Base-by-base conservation (phyloP, 2,888 invertebrate species). In the Tholera decimalis region DNA sequence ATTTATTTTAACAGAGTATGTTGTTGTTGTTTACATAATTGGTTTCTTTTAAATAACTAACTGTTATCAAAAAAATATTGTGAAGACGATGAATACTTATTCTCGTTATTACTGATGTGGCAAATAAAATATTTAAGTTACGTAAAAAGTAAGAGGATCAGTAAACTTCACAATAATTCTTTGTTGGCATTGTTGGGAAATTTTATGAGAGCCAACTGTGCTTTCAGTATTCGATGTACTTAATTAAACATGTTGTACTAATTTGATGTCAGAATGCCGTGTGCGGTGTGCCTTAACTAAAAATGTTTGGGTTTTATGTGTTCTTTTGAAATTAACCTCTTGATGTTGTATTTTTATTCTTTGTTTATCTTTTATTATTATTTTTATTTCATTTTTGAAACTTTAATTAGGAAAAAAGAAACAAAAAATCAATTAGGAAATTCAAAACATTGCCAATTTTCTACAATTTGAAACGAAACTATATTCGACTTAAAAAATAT, bases 201-300 rank as follows among this genome's bases (percentile, higher is more conserved):
- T 44, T 57, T 9, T 30, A 43, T 41, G n/a, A 18, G 15, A 57
- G 30, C 30, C 15, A 20, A 49, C 53, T 44, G 13, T 35, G 33
- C 22, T 26, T 47, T 44, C 7, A 39, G 37, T 13, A 24, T 43
- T 68, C 39, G 22, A 41, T 68, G 51, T 84, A 18, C 18, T 28
- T 18, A 64, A 70, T 28, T 18, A 64, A 70, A 69, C 81, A 83
- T 66, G 67, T 67, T 61, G 64, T 77, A 82, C 85, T 89, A 88
- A 89, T 86, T 58, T 78, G 71, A 81, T 81, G 75, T 82, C 72
- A 71, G 75, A 79, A 77, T 83, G 80, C 44, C 66, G 77, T 81
- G 69, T 75, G 59, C 28, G 43, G 65, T 75, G 56, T 41, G 62
- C 62, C 55, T 51, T 73, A 63, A 72, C 70, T 57, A 47, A 63